Evolutionary conservation across 2,888 invertebrate species (phyloP), one percentile per base, ranked within the genome.

Genomic region (Bombylius major): DNA sequence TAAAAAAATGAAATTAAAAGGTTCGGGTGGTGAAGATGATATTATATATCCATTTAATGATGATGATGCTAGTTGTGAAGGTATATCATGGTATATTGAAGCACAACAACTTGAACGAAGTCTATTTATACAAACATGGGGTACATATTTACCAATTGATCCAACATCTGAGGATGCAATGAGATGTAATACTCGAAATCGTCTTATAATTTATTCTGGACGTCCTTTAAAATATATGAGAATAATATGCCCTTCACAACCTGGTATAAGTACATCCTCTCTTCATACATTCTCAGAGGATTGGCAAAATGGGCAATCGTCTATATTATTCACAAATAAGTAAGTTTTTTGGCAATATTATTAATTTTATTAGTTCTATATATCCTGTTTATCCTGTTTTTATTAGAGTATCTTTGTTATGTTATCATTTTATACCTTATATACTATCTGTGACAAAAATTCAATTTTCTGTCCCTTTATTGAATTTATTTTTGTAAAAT

Each of bases 71-170:
- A 72, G 72, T 57, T 75, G 74, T 61, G 73, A 74, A 52, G 74
- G 75, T 2, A 59, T 70, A 56, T 88, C 90, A 5, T 90, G 89
- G 85, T 76, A 89, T 60, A 79, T 90, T 55, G 85, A 86, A 68
- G 87, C 89, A 4, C 81, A 87, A 61, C 83, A 86, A 59, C 82
- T 85, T 60, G 89, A 89, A 68, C 82, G 86, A 52, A 89, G 89
- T 47, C 78, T 91, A 56, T 90, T 88, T 69, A 76, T 91, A 57
- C 78, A 89, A 62, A 87, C 89, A 48, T 89, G 89, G 89, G 90
- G 90, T 50, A 83, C 83, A 62, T 84, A 87, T 66, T 69, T 89
- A 61, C 81, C 84, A 1, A 73, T 81, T 23, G 81, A 82, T 63
- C 79, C 82, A 4, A 73, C 80, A 7, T 72, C 77, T 0, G 78